A percentile compares a stretch with the other conserved stretches of the same genome.
These are phyloP conservation scores for Melitaea cinxia DNA, from an alignment of 1,140 invertebrate species.

Conservation along the genomic window DNA sequence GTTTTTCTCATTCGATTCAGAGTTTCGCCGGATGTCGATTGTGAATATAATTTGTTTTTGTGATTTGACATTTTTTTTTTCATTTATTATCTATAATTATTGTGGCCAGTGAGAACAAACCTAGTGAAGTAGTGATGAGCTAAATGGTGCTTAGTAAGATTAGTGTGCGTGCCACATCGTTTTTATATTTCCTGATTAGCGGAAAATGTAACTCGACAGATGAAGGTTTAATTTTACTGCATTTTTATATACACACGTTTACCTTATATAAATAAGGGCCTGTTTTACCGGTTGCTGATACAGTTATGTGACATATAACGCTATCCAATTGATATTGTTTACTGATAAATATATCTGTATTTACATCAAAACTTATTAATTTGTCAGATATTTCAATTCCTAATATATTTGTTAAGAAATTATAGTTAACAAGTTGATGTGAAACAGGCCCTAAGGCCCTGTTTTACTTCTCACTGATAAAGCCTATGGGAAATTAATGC, in stretches of 20 bases:
- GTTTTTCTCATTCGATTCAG: slow-evolving; percentile 47
- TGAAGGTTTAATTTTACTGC: slow-evolving; percentile 39
- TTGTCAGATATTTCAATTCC: too few species aligned
- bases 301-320: too few species aligned
- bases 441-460: too few species aligned
- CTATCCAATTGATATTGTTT: too few species aligned
- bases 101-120: slow-evolving; percentile 8
- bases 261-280: background rate
- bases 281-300: background rate
- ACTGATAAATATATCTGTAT: too few species aligned
- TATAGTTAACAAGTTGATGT: too few species aligned
- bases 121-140: slow-evolving; percentile 32
- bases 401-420: too few species aligned
- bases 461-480: too few species aligned
- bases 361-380: too few species aligned
- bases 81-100: background rate
- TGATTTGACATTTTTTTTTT: slow-evolving; percentile 14
- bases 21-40: slow-evolving; percentile 27
- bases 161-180: slow-evolving; percentile 38
- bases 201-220: slow-evolving; percentile 50
- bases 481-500: too few species aligned
- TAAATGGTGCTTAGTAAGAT: slow-evolving; percentile 56
- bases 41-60: slow-evolving; percentile 18
- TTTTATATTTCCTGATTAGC: slow-evolving; percentile 43
- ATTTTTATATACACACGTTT: slow-evolving; percentile 5